These are phyloP conservation scores for Anthrax anthrax DNA, from an alignment of 2,888 invertebrate genomes.

Conservation along the genomic window DNA sequence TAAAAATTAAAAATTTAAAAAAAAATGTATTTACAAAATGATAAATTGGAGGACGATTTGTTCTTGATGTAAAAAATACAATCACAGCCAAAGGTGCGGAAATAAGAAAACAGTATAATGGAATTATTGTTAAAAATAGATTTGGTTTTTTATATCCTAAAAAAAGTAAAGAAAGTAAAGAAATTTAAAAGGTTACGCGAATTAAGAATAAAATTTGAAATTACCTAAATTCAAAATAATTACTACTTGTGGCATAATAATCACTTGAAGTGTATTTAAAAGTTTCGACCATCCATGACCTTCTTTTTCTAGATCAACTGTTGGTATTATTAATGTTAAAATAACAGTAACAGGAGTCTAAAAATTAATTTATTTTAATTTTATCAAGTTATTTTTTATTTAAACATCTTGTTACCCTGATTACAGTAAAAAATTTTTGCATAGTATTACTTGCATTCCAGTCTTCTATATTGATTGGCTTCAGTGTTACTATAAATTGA, in stretches of 20 bases:
- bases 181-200: neutral
- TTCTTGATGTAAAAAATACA: slow-evolving; percentile 1
- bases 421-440: slow-evolving; percentile 3
- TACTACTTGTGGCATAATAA: neutral
- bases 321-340: slow-evolving; percentile 41
- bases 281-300: neutral
- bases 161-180: neutral
- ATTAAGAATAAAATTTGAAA: neutral
- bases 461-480: slow-evolving; percentile 10
- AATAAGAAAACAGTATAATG: neutral
- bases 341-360: slow-evolving; percentile 38
- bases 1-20: neutral
- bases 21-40: neutral
- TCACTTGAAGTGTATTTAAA: neutral
- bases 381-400: neutral
- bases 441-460: slow-evolving; percentile 6
- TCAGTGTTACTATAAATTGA: slow-evolving; percentile 7
- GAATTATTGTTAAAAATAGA: neutral
- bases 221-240: neutral
- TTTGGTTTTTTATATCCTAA: neutral
- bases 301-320: slow-evolving; percentile 37
- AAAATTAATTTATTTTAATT: slow-evolving; percentile 15
- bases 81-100: neutral
- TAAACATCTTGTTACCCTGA: slow-evolving; percentile 8
- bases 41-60: neutral